Percentiles rank a stretch among this genome's conserved stretches.
Conservation (phyloP, 2,797 vertebrate species). For the Dipus sagitta region DNA sequence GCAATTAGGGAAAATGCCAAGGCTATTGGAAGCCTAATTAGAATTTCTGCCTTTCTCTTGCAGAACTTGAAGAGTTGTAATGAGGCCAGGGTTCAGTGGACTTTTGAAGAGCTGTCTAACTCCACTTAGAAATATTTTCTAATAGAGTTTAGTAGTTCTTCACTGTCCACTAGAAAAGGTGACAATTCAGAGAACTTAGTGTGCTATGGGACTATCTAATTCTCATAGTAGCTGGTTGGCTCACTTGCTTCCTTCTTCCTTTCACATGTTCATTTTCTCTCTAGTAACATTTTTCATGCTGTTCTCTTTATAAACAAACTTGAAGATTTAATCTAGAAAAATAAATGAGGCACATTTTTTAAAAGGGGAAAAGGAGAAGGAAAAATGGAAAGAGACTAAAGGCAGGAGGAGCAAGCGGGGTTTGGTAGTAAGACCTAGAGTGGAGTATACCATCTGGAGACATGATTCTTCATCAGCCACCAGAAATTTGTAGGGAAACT, state of each 20-base stretch:
- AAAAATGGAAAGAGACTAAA: neutral
- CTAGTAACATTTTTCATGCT: slow-evolving; percentile 2
- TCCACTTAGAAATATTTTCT: neutral
- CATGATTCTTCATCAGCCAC: neutral
- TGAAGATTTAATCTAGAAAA: neutral
- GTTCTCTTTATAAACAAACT: slow-evolving; percentile 1
- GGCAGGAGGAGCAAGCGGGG: slow-evolving; percentile 1
- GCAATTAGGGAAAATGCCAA: slow-evolving; percentile 5
- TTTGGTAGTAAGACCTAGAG: neutral
- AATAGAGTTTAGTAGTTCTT: neutral
- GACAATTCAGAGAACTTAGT: neutral
- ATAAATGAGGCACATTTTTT: neutral
- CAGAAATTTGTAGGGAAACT: neutral
- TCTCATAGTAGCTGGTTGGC: neutral
- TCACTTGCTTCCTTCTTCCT: neutral
- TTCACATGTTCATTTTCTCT: neutral
- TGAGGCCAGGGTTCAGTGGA: neutral
- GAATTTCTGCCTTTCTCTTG: slow-evolving; percentile 5
- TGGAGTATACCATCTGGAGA: neutral
- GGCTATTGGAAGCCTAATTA: slow-evolving; percentile 2
- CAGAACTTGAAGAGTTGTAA: neutral
- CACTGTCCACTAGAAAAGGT: neutral
- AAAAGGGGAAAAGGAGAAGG: neutral
- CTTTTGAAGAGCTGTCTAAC: neutral
- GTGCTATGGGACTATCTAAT: neutral